A percentile compares a stretch with the other conserved stretches of the same genome.
Conservation (phyloP, 2,113 vertebrate genomes). For the Ophiodon elongatus region DNA sequence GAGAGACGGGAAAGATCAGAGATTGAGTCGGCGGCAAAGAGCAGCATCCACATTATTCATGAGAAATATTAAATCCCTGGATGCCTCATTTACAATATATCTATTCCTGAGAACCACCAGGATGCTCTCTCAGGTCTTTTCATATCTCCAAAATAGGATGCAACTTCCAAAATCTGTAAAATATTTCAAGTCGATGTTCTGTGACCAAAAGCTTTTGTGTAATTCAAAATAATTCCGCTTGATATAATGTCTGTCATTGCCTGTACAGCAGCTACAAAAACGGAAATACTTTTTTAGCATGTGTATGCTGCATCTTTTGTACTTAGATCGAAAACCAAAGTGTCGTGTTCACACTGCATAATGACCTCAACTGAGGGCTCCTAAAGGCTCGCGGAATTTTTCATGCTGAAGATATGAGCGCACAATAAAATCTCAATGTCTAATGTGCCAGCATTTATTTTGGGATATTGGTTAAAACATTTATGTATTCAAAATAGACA, state of each 20-base stretch:
- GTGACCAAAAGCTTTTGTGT: constrained; percentile 7
- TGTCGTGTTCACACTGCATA: constrained; percentile 4
- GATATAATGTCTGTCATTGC: not conserved
- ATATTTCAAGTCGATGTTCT: not conserved
- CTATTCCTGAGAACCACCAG: constrained; percentile 21
- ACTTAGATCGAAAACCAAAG: not conserved
- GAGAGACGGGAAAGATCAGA: not conserved
- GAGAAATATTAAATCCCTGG: constrained; percentile 38
- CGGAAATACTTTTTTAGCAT: not conserved
- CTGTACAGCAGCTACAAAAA: not conserved
- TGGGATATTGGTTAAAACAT: not conserved
- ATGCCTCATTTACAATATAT: constrained; percentile 44
- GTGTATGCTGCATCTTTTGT: not conserved
- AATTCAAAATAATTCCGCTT: not conserved
- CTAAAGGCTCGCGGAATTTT: not conserved
- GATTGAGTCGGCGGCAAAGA: constrained; percentile 6
- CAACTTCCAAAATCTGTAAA: not conserved
- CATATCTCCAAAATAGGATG: constrained; percentile 5
- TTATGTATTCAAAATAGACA: not conserved
- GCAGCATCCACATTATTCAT: constrained; percentile 32
- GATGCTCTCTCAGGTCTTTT: constrained; percentile 13
- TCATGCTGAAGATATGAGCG: constrained; percentile 19
- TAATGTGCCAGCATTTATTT: not conserved
- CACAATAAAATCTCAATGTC: constrained; percentile 4
- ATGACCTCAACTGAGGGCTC: constrained; percentile 12